Conservation (phyloP, 2,888 invertebrate genomes). For the Serrognathus titanus region DNA sequence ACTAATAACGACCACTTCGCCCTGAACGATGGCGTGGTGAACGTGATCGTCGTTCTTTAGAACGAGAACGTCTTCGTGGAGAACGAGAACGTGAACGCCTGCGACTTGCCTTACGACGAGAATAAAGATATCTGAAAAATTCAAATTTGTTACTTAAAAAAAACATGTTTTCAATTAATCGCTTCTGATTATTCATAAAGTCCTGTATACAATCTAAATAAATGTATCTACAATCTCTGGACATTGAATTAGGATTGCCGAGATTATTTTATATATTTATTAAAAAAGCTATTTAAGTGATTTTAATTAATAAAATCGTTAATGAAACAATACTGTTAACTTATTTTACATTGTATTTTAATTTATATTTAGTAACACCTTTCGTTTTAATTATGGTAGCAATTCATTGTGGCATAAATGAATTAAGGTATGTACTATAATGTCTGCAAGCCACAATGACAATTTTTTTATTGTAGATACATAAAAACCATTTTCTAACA, state of each 20-base stretch:
- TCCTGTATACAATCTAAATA: background rate
- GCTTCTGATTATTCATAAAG: constrained; percentile 4
- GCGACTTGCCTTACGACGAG: constrained; percentile 60
- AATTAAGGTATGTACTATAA: too few species aligned
- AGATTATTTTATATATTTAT: constrained; percentile 12
- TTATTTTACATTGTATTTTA: too few species aligned
- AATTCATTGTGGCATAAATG: too few species aligned
- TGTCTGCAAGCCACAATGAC: too few species aligned
- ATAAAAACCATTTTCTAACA: too few species aligned
- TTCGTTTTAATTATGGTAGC: too few species aligned
- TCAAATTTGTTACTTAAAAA: background rate
- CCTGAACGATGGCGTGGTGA: constrained; percentile 48
- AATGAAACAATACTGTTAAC: too few species aligned
- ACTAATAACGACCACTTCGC: constrained; percentile 51
- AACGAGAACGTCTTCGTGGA: constrained; percentile 52
- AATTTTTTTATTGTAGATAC: too few species aligned
- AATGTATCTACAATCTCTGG: constrained; percentile 37
- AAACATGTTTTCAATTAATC: constrained; percentile 4
- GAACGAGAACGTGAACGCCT: constrained; percentile 59
- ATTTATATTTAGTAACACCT: too few species aligned
- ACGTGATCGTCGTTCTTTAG: constrained; percentile 48
- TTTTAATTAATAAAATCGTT: too few species aligned
- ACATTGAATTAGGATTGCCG: background rate
- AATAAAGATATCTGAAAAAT: constrained; percentile 63
- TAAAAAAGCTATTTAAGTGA: too few species aligned